Base-by-base conservation (phyloP, 2,888 invertebrate species). In the Pedicia rivosa region DNA sequence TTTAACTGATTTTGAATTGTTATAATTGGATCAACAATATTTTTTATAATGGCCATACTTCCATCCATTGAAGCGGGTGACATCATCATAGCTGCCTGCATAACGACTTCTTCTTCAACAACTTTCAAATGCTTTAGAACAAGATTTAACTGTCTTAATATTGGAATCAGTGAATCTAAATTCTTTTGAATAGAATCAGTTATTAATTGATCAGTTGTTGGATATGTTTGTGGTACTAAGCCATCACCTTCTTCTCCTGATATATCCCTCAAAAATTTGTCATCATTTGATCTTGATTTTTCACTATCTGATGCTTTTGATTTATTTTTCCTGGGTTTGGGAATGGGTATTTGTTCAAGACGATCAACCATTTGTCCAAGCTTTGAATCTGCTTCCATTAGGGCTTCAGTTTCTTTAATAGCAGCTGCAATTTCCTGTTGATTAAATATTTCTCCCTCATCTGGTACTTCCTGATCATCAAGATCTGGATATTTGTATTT, bases 51-150 rank as follows among this genome's bases (percentile, higher is more conserved):
- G 52, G 73, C 74, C 42, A 76, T 64, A 48, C 77, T 78, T 48
- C 69, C 67, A 37, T 74, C 71, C 0, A 74, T 74, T 3, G 76
- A 70, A 16, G 72, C 68, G 8, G 73, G 68, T 1, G 75, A 70
- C 48, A 76, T 70, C 68, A 78, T 74, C 42, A 72, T 59, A 33
- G 71, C 68, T 7, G 76, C 72, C 52, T 77, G 73, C 3, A 71
- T 56, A 29, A 72, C 59, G 6, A 78, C 68, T 54, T 78, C 75
- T 44, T 70, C 66, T 55, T 77, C 73, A 19, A 78, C 72, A 1
- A 66, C 64, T 40, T 64, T 64, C 38, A 78, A 55, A 44, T 72
- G 67, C 40, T 68, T 69, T 40, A 67, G 64, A 13, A 72, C 62
- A 12, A 62, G 58, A 38, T 59, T 56, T 8, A 70, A 54, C 16